These are phyloP conservation scores for Gila robusta DNA, from an alignment of 2,797 vertebrate species.

Conservation along the genomic window DNA sequence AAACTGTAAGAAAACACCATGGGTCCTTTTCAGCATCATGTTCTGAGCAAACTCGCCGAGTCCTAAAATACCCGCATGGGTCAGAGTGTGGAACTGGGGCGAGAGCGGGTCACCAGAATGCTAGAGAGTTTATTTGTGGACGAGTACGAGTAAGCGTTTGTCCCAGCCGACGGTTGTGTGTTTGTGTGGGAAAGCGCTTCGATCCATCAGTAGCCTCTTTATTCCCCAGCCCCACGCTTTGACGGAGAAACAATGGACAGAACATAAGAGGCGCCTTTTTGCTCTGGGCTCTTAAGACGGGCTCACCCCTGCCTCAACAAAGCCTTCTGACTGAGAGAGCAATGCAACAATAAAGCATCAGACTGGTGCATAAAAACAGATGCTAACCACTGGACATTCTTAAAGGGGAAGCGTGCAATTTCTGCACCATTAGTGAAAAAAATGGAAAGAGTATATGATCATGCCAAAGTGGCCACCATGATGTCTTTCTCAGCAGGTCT, in stretches of 20 bases:
- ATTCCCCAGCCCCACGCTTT: slow-evolving; percentile 75
- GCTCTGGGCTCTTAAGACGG: slow-evolving; percentile 49
- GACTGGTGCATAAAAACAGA: slow-evolving; percentile 6
- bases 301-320: slow-evolving; percentile 61
- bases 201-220: slow-evolving; percentile 75
- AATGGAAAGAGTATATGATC: background rate
- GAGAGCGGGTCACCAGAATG: slow-evolving; percentile 38
- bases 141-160: slow-evolving; percentile 43
- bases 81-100: slow-evolving; percentile 33
- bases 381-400: background rate
- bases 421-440: background rate
- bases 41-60: slow-evolving; percentile 25
- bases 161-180: background rate
- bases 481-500: too few relatives aligned
- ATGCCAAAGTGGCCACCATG: background rate
- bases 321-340: slow-evolving; percentile 16
- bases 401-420: slow-evolving; percentile 2
- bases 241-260: slow-evolving; percentile 73
- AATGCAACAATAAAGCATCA: slow-evolving; percentile 10
- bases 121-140: slow-evolving; percentile 56
- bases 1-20: slow-evolving; percentile 48
- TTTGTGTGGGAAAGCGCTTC: slow-evolving; percentile 41
- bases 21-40: slow-evolving; percentile 21
- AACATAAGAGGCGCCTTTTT: slow-evolving; percentile 75
- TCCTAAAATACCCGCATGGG: slow-evolving; percentile 35